Evolutionary conservation across 2,113 vertebrate genomes (phyloP).

Genomic region (Colistium nudipinnis): DNA sequence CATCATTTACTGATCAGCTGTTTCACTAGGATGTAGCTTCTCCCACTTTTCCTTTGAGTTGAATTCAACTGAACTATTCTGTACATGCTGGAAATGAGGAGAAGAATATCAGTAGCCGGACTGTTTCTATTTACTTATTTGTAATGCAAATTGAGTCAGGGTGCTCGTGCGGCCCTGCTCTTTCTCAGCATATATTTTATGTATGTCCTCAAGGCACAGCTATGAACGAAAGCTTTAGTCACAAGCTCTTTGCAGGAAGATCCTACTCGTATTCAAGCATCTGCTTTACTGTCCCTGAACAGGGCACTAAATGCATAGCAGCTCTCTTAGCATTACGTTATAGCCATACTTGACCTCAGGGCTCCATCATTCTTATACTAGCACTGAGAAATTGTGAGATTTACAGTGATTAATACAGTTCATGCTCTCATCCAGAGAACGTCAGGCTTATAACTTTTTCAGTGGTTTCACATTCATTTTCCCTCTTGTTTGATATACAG

Average conservation of each 20-base stretch:
- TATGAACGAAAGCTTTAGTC: conserved; percentile 1
- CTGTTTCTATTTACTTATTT: conserved; percentile 29
- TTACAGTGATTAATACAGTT: conserved; percentile 11
- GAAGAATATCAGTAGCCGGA: background rate
- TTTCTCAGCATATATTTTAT: background rate
- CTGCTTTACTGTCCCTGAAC: background rate
- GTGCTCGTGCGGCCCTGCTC: conserved; percentile 9
- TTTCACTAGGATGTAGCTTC: conserved; percentile 44
- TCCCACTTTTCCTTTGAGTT: conserved; percentile 26
- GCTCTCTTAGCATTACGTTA: background rate
- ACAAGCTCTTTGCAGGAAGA: conserved; percentile 6
- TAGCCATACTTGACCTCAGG: background rate
- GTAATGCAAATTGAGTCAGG: conserved; percentile 2
- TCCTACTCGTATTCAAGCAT: conserved; percentile 9
- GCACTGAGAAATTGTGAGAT: background rate
- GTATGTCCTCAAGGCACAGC: conserved; percentile 2
- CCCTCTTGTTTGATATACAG: background rate
- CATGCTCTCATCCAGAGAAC: conserved; percentile 4
- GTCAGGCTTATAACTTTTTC: conserved; percentile 14
- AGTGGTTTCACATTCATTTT: background rate
- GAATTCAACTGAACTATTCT: conserved; percentile 25
- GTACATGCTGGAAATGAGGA: conserved; percentile 1
- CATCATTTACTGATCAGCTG: conserved; percentile 72
- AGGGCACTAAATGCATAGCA: background rate
- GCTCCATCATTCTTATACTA: background rate